phyloP scores from a whole-genome alignment of 2,797 vertebrate genomes.

The Chelon auratus region DNA sequence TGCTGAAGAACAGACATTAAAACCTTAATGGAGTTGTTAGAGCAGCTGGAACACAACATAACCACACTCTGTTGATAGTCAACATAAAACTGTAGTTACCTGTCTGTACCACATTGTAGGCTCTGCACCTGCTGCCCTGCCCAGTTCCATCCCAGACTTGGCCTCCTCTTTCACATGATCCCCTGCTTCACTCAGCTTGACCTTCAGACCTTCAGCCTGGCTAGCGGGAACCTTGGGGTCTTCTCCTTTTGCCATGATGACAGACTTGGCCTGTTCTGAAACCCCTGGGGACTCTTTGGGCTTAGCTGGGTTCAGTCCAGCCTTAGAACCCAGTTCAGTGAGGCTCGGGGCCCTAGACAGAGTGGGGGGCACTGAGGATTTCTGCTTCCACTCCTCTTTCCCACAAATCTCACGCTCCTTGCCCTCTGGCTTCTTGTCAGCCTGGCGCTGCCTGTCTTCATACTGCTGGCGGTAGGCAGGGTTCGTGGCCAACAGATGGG shows the following conservation, averaged over 20 bases:
- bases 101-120: conserved; percentile 96
- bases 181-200: conserved; percentile 90
- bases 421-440: conserved; percentile 83
- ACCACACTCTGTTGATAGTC: not conserved
- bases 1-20: not conserved
- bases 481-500: conserved; percentile 78
- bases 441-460: conserved; percentile 90
- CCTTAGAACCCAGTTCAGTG: conserved; percentile 87
- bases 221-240: conserved; percentile 86
- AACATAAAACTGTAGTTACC: conserved; percentile 80
- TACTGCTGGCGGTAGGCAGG: conserved; percentile 93
- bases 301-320: conserved; percentile 79
- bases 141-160: conserved; percentile 85
- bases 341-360: conserved; percentile 92
- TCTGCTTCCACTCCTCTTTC: conserved; percentile 96
- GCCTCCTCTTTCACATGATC: conserved; percentile 92
- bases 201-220: conserved; percentile 90
- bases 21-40: not conserved
- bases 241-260: conserved; percentile 94
- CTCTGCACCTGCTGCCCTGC: conserved; percentile 88
- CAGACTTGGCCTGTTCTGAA: conserved; percentile 89
- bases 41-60: not conserved
- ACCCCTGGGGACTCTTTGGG: conserved; percentile 84
- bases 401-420: conserved; percentile 89
- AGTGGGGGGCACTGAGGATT: conserved; percentile 87